Conservation (phyloP, 2,888 invertebrate genomes). For the Chouioia cunea region DNA sequence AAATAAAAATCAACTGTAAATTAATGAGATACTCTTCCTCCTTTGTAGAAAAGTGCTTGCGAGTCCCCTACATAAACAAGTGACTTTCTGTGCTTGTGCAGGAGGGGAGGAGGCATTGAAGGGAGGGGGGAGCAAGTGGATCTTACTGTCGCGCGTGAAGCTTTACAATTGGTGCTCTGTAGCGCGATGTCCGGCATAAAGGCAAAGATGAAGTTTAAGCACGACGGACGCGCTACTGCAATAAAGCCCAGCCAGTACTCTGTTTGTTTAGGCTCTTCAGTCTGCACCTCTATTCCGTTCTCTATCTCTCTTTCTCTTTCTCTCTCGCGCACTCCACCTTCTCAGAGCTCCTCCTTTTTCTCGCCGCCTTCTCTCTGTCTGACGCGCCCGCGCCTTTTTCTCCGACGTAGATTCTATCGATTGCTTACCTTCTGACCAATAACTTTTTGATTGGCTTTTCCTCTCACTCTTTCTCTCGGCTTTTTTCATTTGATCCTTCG, state of each 20-base stretch:
- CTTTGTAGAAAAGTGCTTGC: slow-evolving; percentile 37
- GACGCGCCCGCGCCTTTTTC: slow-evolving; percentile 43
- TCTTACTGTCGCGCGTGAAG: slow-evolving; percentile 40
- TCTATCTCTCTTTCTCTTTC: slow-evolving; percentile 21
- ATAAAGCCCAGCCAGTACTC: slow-evolving; percentile 60
- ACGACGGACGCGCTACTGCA: slow-evolving; percentile 55
- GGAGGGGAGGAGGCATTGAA: neutral
- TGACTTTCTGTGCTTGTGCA: neutral
- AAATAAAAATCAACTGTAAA: slow-evolving; percentile 30
- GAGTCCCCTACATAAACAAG: neutral
- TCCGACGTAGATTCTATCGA: slow-evolving; percentile 48
- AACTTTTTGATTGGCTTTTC: slow-evolving; percentile 48
- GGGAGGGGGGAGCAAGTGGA: slow-evolving; percentile 24
- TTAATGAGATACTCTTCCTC: slow-evolving; percentile 27
- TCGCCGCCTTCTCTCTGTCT: slow-evolving; percentile 1
- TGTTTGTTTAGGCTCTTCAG: slow-evolving; percentile 65
- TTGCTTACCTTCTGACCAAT: slow-evolving; percentile 39
- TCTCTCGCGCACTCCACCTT: slow-evolving; percentile 5
- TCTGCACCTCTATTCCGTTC: slow-evolving; percentile 54
- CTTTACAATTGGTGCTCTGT: slow-evolving; percentile 48
- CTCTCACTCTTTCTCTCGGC: slow-evolving; percentile 44
- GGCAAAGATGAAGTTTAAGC: slow-evolving; percentile 50
- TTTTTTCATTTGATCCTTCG: neutral
- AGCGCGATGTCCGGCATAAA: slow-evolving; percentile 42
- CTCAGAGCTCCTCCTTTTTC: slow-evolving; percentile 1